phyloP scores from a whole-genome alignment of 1,140 invertebrate species.

The Episyrphus balteatus region DNA sequence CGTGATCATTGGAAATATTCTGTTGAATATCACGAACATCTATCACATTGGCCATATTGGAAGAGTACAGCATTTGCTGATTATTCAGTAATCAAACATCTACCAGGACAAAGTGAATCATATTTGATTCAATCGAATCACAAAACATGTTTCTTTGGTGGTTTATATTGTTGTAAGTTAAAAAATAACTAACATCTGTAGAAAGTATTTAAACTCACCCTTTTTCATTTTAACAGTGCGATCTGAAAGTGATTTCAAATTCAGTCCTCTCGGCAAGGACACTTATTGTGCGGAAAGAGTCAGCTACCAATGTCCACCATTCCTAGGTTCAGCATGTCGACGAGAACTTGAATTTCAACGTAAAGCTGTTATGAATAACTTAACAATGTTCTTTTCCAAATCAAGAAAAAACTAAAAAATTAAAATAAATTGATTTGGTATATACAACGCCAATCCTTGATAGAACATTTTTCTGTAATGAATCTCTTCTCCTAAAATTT shows the following conservation, averaged over 20 bases:
- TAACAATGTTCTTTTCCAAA: constrained; percentile 40
- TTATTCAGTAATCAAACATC: constrained; percentile 43
- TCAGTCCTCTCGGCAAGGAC: constrained; percentile 35
- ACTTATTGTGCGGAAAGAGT: constrained; percentile 48
- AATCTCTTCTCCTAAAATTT: no score
- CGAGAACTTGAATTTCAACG: constrained; percentile 50
- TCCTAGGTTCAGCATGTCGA: constrained; percentile 44
- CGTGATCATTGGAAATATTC: constrained; percentile 59
- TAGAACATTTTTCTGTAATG: no score
- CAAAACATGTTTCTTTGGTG: constrained; percentile 48
- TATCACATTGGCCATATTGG: constrained; percentile 52
- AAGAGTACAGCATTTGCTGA: constrained; percentile 44
- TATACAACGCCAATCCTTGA: no score
- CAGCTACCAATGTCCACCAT: constrained; percentile 49
- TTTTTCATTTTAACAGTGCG: constrained; percentile 39
- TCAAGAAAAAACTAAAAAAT: no score
- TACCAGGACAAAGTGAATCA: constrained; percentile 28
- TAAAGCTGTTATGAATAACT: constrained; percentile 47
- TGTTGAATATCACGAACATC: constrained; percentile 50
- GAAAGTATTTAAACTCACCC: constrained; percentile 5
- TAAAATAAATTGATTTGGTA: no score
- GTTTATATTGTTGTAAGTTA: constrained; percentile 49
- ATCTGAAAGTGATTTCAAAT: constrained; percentile 47
- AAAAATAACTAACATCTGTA: constrained; percentile 1
- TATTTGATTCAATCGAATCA: constrained; percentile 51